Percentiles rank a stretch among this genome's conserved stretches.
Conservation (phyloP, 2,113 vertebrate species). For the Leptocoma aspasia region DNA sequence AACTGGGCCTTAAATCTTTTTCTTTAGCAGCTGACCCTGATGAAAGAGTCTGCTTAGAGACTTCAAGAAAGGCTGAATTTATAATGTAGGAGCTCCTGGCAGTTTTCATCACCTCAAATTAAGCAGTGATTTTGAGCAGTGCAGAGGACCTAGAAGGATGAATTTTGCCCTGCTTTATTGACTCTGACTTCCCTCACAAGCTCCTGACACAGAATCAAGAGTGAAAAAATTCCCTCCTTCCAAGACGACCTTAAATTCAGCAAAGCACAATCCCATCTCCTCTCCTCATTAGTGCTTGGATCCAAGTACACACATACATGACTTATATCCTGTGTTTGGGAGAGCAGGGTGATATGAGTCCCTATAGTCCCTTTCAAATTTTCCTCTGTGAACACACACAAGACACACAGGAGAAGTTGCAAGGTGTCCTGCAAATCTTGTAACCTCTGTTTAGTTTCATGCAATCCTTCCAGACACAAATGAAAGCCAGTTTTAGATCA, state of each 20-base stretch:
- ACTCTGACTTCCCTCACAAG: not conserved
- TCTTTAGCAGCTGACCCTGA: not conserved
- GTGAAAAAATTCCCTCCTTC: not conserved
- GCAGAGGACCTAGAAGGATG: not conserved
- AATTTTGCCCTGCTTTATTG: not conserved
- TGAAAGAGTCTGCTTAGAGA: not conserved
- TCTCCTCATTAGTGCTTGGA: not conserved
- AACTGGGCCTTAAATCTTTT: not conserved
- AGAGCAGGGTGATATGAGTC: not conserved
- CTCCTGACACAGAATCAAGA: not conserved
- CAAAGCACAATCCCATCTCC: not conserved
- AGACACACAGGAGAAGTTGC: not conserved
- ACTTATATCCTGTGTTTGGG: not conserved
- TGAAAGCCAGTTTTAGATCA: not conserved
- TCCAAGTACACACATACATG: not conserved
- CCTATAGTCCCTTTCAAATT: not conserved
- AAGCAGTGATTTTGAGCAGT: not conserved
- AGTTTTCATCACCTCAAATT: constrained; percentile 27
- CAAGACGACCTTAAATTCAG: not conserved
- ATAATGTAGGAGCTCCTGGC: not conserved
- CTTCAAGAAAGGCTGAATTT: constrained; percentile 1
- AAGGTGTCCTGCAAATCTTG: not conserved
- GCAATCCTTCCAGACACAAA: not conserved
- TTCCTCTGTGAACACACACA: not conserved
- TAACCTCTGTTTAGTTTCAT: not conserved